Conservation (phyloP, 1,140 invertebrate genomes). For the Nixonia krombeini region DNA sequence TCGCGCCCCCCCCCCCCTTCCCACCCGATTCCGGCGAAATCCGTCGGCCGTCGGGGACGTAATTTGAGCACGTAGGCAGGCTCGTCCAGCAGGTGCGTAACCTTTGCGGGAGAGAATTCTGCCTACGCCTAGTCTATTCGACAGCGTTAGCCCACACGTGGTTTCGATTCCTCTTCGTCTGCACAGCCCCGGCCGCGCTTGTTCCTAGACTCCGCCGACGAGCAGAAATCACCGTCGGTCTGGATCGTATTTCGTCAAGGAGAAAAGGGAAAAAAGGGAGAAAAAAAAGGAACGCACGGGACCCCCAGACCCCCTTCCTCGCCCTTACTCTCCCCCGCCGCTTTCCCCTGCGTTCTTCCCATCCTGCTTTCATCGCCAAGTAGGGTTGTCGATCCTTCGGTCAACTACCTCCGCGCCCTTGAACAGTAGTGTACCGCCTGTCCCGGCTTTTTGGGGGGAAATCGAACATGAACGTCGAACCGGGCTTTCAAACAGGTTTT, state of each 20-base stretch:
- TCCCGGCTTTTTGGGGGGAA: too few relatives aligned
- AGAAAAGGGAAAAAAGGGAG: slow-evolving; percentile 11
- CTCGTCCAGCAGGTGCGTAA: slow-evolving; percentile 40
- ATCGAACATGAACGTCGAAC: too few relatives aligned
- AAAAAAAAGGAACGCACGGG: slow-evolving; percentile 11
- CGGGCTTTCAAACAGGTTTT: too few relatives aligned
- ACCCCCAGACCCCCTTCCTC: too few relatives aligned
- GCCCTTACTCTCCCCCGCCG: too few relatives aligned
- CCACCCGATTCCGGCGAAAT: too few relatives aligned
- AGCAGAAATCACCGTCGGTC: slow-evolving; percentile 27
- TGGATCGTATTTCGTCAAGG: slow-evolving; percentile 34
- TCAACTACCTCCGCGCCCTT: slow-evolving; percentile 46
- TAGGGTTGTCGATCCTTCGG: slow-evolving; percentile 44
- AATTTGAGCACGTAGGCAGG: slow-evolving; percentile 28
- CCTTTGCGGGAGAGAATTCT: slow-evolving; percentile 42
- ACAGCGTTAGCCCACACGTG: neutral
- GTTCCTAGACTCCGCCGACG: slow-evolving; percentile 28
- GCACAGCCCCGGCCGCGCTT: slow-evolving; percentile 21
- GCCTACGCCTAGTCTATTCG: slow-evolving; percentile 33
- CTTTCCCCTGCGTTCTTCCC: slow-evolving; percentile 28
- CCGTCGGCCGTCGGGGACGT: slow-evolving; percentile 16
- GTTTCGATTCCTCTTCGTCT: neutral
- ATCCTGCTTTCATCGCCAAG: too few relatives aligned
- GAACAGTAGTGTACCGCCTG: slow-evolving; percentile 6
- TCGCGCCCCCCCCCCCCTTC: too few relatives aligned